phyloP scores from a whole-genome alignment of 2,113 vertebrate genomes.

The Naja naja region DNA sequence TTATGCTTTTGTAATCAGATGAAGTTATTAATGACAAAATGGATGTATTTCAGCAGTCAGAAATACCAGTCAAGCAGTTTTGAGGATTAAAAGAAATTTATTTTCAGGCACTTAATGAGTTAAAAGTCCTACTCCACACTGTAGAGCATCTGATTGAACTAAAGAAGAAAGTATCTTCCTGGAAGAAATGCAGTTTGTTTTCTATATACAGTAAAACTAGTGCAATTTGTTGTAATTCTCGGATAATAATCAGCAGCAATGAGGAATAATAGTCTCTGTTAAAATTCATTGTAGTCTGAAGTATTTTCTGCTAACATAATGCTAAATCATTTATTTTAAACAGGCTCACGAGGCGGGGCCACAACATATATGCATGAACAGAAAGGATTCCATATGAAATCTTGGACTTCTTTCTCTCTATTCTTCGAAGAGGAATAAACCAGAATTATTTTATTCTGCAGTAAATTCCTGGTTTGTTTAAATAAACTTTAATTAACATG shows the following conservation, averaged over 20 bases:
- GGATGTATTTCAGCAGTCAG: not conserved
- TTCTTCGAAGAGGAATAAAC: not conserved
- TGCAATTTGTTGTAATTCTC: not conserved
- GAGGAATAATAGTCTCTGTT: not conserved
- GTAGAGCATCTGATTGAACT: not conserved
- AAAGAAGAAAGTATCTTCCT: not conserved
- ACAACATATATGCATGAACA: not conserved
- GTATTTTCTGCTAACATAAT: not conserved
- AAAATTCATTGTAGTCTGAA: not conserved
- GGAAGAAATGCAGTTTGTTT: not conserved
- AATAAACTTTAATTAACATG: not conserved
- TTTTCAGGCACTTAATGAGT: not conserved
- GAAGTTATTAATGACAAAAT: not conserved
- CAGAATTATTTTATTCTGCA: not conserved
- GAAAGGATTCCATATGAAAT: not conserved
- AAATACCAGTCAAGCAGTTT: not conserved
- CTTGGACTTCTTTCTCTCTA: not conserved
- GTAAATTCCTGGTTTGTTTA: not conserved
- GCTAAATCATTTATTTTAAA: not conserved
- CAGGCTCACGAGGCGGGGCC: too few species aligned
- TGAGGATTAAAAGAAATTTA: not conserved
- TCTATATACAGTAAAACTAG: not conserved
- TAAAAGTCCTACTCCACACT: not conserved
- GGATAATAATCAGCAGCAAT: not conserved
- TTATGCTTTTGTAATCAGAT: not conserved